phyloP scores from a whole-genome alignment of 2,888 invertebrate species.

The Keiferia lycopersicella region DNA sequence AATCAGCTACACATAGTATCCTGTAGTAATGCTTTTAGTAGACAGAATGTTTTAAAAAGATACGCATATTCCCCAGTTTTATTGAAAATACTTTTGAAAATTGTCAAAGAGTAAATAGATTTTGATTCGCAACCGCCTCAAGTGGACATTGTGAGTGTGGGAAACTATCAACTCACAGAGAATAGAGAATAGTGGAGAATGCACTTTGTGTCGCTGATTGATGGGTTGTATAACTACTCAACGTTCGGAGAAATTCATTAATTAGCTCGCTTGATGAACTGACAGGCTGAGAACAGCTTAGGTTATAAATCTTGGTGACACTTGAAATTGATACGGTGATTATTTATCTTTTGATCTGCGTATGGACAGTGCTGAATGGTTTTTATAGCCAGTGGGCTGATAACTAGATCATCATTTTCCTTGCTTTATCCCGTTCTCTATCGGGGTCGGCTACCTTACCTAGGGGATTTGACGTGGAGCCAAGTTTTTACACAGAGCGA shows the following conservation, averaged over 20 bases:
- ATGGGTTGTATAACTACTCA: constrained; percentile 1
- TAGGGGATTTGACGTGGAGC: too few relatives aligned
- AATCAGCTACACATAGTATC: too few relatives aligned
- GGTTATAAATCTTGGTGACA: constrained; percentile 1
- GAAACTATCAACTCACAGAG: background rate
- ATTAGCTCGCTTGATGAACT: constrained; percentile 2
- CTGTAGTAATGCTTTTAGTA: too few relatives aligned
- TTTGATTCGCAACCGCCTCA: background rate
- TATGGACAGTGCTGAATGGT: too few relatives aligned
- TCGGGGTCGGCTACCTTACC: too few relatives aligned
- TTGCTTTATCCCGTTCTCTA: too few relatives aligned
- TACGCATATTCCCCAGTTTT: too few relatives aligned
- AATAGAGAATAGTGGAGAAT: constrained; percentile 1
- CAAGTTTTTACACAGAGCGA: too few relatives aligned
- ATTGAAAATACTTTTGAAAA: too few relatives aligned
- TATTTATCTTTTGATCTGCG: background rate
- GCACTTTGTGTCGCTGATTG: constrained; percentile 12
- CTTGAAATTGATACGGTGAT: background rate
- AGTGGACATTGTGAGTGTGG: constrained; percentile 6
- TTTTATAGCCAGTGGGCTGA: too few relatives aligned
- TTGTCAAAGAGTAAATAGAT: background rate
- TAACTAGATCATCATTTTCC: too few relatives aligned
- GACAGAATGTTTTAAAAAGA: too few relatives aligned
- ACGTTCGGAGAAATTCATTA: constrained; percentile 15
- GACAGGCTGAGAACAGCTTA: background rate